Base-by-base conservation (phyloP, 2,797 vertebrate species). In the Tokudaia muenninki region DNA sequence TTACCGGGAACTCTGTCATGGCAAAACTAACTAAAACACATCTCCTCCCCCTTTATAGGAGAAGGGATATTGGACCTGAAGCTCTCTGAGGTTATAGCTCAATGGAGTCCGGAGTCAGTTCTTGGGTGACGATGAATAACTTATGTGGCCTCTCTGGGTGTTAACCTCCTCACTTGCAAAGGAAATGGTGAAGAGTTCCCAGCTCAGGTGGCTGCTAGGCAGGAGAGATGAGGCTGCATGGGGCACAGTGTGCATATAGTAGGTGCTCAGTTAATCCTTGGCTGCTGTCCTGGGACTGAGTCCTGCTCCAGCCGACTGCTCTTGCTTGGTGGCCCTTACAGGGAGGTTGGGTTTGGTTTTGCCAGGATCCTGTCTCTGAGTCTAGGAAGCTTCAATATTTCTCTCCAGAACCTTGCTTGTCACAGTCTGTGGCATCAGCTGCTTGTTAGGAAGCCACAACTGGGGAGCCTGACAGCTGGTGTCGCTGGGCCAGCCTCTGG, bases 381-480 rank as follows among this genome's bases (percentile, higher is more conserved):
- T 55, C 83, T 14, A 26, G 52, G 65, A 75, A 78, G 44, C 75
- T 17, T 59, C 29, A 1, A 17, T n/a, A 14, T 87, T 72, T 93
- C 78, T 81, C 83, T 93, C 70, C 65, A 70, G 82, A 87, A 50
- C 50, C 17, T 55, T n/a, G 80, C 82, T 93, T 79, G 61, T 82
- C 77, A 91, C 63, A 61, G 75, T 57, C 55, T 74, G 91, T 57
- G 47, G 41, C 81, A 70, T 81, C 87, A 78, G 89, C 88, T 88
- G 65, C 94, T 82, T 84, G 37, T 93, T 79, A 94, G 92, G 47
- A 86, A 78, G 70, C 83, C 34, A 47, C 92, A 94, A 1, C 74
- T 79, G 79, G 86, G 81, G 44, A 61, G 84, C 87, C 82, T n/a
- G 93, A 87, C 87, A 92, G 83, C 63, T 78, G 47, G 55, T 5